These are phyloP conservation scores for Dasysyrphus tricinctus DNA, from an alignment of 2,888 invertebrate genomes.

Conservation along the genomic window DNA sequence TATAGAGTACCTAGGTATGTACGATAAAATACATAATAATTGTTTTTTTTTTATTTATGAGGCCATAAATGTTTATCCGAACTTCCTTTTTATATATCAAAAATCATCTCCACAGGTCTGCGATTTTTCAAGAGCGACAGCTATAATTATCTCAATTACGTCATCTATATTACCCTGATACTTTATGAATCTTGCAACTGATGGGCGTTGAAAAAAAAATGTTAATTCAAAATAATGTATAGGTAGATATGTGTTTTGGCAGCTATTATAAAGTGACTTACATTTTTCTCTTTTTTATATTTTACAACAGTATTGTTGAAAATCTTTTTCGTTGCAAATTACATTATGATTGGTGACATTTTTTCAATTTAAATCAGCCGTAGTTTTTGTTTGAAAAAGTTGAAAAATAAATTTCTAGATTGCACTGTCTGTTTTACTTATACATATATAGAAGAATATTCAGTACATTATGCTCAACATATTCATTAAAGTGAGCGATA, in stretches of 20 bases:
- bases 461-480: background rate
- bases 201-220: conserved; percentile 44
- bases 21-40: background rate
- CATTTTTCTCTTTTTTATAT: conserved; percentile 50
- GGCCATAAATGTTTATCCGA: background rate
- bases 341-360: conserved; percentile 6
- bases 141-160: conserved; percentile 67
- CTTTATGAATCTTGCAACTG: conserved; percentile 59
- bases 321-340: conserved; percentile 7
- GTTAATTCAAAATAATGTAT: conserved; percentile 7
- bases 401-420: background rate
- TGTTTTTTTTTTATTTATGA: background rate
- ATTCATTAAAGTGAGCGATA: background rate
- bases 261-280: conserved; percentile 54
- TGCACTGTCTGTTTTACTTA: background rate
- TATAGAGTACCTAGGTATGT: background rate
- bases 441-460: background rate
- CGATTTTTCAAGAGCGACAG: conserved; percentile 54
- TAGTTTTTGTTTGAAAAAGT: background rate
- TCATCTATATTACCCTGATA: conserved; percentile 65
- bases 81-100: conserved; percentile 51
- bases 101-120: conserved; percentile 35
- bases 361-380: background rate
- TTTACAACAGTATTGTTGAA: conserved; percentile 2
- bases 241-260: conserved; percentile 1